Conservation (phyloP, 2,113 vertebrate species). For the Pristiophorus japonicus region DNA sequence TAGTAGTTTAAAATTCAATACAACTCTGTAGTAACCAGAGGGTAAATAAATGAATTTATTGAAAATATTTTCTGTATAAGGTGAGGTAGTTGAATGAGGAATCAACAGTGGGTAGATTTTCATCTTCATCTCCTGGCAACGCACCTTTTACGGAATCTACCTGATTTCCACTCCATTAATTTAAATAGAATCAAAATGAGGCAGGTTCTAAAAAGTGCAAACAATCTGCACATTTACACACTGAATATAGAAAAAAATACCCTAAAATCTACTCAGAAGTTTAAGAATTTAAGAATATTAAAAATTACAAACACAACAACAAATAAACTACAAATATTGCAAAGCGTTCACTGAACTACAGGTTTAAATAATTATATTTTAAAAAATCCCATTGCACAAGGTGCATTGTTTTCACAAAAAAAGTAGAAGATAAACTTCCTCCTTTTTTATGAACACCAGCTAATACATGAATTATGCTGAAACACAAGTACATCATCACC, state of each 20-base stretch:
- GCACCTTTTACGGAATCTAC: not conserved
- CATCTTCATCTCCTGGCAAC: not conserved
- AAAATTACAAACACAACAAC: not conserved
- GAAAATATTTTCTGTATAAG: not conserved
- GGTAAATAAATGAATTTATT: not conserved
- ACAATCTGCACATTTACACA: not conserved
- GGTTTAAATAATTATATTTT: not conserved
- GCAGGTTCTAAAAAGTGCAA: not conserved
- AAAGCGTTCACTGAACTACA: not conserved
- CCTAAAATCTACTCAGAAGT: not conserved
- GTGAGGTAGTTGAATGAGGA: not conserved
- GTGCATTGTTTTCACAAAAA: not conserved
- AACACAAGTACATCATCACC: not conserved
- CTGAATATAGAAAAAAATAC: not conserved
- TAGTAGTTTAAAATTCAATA: not conserved
- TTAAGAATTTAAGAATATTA: constrained; percentile 6
- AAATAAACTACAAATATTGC: not conserved
- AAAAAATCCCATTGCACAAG: not conserved
- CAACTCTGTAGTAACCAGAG: not conserved
- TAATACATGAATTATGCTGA: not conserved
- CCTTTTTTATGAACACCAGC: not conserved
- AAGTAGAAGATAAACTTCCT: not conserved
- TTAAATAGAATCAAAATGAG: not conserved
- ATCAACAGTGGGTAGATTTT: not conserved
- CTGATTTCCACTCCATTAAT: not conserved